Evolutionary conservation across 2,888 invertebrate species (phyloP).

Genomic region (Philopedon plagiatum): DNA sequence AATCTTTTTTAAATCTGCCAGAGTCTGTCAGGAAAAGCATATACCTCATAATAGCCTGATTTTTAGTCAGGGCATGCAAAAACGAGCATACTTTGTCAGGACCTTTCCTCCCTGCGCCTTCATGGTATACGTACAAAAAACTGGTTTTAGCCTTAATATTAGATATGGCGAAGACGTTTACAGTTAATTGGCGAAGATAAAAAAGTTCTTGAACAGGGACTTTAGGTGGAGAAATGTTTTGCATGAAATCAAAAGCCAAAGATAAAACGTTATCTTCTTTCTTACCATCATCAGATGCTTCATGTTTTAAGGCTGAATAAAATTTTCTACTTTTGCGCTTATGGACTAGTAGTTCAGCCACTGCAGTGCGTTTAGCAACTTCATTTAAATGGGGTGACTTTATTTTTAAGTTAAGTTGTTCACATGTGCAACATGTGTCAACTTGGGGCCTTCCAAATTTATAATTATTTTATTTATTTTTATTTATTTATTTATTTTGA

Average conservation of each 20-base stretch:
- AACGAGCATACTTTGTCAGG: not conserved
- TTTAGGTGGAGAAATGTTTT: slow-evolving; percentile 3
- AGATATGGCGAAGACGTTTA: not conserved
- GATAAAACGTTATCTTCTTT: slow-evolving; percentile 9
- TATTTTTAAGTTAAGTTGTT: slow-evolving; percentile 13
- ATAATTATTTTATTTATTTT: not conserved
- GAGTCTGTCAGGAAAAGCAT: slow-evolving; percentile 6
- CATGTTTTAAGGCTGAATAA: slow-evolving; percentile 5
- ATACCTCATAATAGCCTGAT: slow-evolving; percentile 1
- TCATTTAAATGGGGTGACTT: not conserved
- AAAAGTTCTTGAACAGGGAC: slow-evolving; percentile 12
- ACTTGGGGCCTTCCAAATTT: slow-evolving; percentile 2
- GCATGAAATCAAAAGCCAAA: not conserved
- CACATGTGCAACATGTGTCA: slow-evolving; percentile 9
- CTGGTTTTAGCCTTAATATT: slow-evolving; percentile 15
- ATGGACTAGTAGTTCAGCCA: slow-evolving; percentile 5
- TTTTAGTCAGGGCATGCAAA: not conserved
- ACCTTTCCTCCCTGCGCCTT: not conserved
- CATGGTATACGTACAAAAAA: slow-evolving; percentile 5
- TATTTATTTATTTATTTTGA: too few relatives aligned
- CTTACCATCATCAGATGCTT: slow-evolving; percentile 11
- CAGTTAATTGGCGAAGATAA: too few relatives aligned
- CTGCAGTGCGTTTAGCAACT: slow-evolving; percentile 8
- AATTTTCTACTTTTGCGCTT: slow-evolving; percentile 12
- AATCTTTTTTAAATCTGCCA: slow-evolving; percentile 12